Percentiles rank a stretch among this genome's conserved stretches.
Conservation (phyloP, 2,888 invertebrate genomes). For the Protula sp. region DNA sequence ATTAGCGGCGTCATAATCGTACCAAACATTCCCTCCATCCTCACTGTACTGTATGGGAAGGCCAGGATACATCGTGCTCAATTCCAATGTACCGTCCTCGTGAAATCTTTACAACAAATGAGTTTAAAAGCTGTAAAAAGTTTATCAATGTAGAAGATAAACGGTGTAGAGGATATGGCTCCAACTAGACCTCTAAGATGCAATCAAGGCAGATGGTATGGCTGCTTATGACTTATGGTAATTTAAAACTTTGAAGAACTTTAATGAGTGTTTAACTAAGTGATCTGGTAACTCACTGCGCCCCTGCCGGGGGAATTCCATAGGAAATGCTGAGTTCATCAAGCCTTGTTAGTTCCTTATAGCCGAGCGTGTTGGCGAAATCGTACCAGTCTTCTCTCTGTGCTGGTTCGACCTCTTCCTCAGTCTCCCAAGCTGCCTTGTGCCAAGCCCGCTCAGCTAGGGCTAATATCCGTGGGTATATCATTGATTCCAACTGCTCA, state of each 20-base stretch:
- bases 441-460: constrained; percentile 48
- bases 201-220: no score
- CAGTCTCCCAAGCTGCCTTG: constrained; percentile 41
- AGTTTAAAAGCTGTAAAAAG: no score
- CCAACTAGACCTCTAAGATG: no score
- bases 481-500: constrained; percentile 14
- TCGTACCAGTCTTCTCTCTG: constrained; percentile 31
- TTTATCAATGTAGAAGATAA: no score
- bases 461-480: constrained; percentile 29
- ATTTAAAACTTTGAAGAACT: no score
- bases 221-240: no score
- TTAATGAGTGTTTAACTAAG: no score
- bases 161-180: no score
- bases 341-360: constrained; percentile 37
- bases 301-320: constrained; percentile 43
- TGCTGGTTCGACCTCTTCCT: neutral
- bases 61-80: neutral
- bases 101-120: no score
- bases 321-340: constrained; percentile 34
- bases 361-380: constrained; percentile 37
- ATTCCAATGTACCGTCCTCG: no score
- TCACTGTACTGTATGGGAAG: neutral
- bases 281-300: constrained; percentile 32
- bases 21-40: neutral
- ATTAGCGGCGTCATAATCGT: no score